Evolutionary conservation across 64 coral and sea anemone genomes (phyloP).

Genomic region (Exaiptasia diaphana): DNA sequence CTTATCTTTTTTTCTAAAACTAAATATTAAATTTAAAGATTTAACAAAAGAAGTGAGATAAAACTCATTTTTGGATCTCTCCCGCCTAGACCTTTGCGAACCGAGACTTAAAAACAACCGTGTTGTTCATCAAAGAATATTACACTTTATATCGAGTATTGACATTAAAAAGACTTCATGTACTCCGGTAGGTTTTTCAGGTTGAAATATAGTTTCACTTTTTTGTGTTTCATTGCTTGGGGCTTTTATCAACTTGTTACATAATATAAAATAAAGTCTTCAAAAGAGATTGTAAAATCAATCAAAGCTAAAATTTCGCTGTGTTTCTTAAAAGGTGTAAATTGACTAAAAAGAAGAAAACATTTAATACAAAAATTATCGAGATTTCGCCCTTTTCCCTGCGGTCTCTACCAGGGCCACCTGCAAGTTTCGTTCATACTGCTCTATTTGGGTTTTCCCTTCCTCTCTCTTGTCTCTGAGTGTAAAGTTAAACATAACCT

Average conservation of each 20-base stretch:
- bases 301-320: neutral
- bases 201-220: neutral
- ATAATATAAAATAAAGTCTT: neutral
- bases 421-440: neutral
- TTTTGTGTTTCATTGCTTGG: neutral
- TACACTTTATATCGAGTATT: neutral
- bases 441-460: neutral
- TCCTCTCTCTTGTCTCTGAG: neutral
- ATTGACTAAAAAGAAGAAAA: neutral
- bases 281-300: neutral
- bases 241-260: neutral
- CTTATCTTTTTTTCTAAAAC: constrained; percentile 11
- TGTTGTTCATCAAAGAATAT: neutral
- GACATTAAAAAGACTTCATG: neutral
- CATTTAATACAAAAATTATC: constrained; percentile 6
- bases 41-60: constrained; percentile 1
- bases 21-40: constrained; percentile 29
- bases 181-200: neutral
- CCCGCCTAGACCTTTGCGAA: neutral
- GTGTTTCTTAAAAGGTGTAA: neutral
- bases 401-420: constrained; percentile 2
- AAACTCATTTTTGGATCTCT: neutral
- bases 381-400: neutral
- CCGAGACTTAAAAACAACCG: neutral
- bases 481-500: neutral